Evolutionary conservation across 1,140 invertebrate species (phyloP), one percentile per base, ranked within the genome.

Genomic region (Branchinecta lynchi): DNA sequence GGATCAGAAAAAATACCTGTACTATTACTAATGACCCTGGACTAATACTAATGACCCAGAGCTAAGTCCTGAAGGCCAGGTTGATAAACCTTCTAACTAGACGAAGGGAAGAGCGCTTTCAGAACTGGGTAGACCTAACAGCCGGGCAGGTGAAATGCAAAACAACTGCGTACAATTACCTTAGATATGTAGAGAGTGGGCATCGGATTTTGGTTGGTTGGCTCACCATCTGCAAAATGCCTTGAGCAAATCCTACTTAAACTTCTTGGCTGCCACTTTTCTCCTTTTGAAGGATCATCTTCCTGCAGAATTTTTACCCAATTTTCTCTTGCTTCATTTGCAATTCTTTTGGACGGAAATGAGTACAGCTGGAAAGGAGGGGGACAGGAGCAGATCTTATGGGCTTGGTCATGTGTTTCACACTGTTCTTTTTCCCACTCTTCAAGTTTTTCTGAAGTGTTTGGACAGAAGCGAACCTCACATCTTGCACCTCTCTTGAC

Each of bases 201-300:
- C 51, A 60, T 15, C 51, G 51, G 51, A 20, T 60, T 60, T 20
- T 60, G 51, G 51, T 60, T 60, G 51, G 51, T 60, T 60, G 51
- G 51, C 51, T 60, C 51, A 15, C 51, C 51, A 60, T 60, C 51
- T 15, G 51, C 51, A 60, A 60, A 60, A 60, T 60, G 51, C 6
- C 51, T 60, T 15, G 12, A 15, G 17, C 51, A 60, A 3, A 60
- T 20, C 17, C 51, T 60, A 60, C 51, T 60, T 20, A 60, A 60
- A 20, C 51, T 60, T 20, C 17, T 60, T 12, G 51, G 51, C 17
- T 60, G 51, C 51, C 51, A 60, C 17, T 60, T 60, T 60, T 60
- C 51, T 20, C 51, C 51, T 60, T 60, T 60, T 60, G 51, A 60
- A 15, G 51, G 12, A 20, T 60, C 51, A 60, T 60, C 51, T 20